Conservation (phyloP, 2,888 invertebrate species). For the Agonum fuliginosum region DNA sequence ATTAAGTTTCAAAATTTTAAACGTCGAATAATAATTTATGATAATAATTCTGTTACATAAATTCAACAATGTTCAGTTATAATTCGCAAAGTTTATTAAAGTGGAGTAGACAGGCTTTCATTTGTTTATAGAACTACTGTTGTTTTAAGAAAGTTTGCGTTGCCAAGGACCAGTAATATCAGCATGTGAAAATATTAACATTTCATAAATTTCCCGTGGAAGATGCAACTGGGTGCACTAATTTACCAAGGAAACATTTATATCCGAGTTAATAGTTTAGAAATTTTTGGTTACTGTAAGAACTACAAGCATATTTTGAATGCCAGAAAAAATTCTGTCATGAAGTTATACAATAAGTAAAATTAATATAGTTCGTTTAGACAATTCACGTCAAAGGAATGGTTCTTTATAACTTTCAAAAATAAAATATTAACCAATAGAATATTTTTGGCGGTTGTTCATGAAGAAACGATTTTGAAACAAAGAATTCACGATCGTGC, state of each 20-base stretch:
- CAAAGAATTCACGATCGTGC: too few relatives aligned
- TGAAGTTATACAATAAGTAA: not conserved
- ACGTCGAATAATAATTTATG: conserved; percentile 24
- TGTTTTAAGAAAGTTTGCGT: conserved; percentile 33
- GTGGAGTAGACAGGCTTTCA: not conserved
- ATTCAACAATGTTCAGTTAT: conserved; percentile 1
- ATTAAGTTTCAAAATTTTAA: not conserved
- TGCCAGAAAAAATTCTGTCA: not conserved
- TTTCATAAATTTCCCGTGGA: not conserved
- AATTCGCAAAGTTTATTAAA: conserved; percentile 2
- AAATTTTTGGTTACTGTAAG: not conserved
- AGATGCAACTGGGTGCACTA: conserved; percentile 7
- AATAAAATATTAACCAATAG: not conserved
- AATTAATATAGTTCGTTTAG: not conserved
- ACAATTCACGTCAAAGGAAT: not conserved
- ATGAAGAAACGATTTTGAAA: too few relatives aligned
- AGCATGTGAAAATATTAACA: conserved; percentile 12
- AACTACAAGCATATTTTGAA: not conserved
- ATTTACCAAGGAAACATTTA: conserved; percentile 15
- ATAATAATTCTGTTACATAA: conserved; percentile 9
- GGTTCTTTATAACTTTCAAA: not conserved
- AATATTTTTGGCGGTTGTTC: not conserved
- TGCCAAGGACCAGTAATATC: conserved; percentile 21
- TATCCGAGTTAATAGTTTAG: conserved; percentile 1
- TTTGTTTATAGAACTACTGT: conserved; percentile 5